phyloP scores from a whole-genome alignment of 2,888 invertebrate genomes.

The Tribolium freemani region DNA sequence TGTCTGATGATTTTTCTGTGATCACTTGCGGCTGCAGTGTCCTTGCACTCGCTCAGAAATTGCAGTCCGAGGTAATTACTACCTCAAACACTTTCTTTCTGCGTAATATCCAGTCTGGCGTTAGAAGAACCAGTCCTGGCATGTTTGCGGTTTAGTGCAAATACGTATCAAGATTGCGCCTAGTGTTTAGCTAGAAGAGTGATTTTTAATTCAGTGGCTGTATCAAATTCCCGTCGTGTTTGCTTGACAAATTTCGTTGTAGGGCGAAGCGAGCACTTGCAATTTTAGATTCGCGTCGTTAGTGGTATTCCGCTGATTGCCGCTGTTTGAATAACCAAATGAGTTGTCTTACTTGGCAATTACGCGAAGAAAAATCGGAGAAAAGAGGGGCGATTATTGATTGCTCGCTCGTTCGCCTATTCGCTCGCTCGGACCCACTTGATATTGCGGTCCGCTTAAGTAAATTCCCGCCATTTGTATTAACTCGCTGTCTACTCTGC shows the following conservation, averaged over 20 bases:
- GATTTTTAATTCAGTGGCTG: slow-evolving; percentile 35
- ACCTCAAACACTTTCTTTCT: too few species aligned
- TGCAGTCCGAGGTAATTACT: too few species aligned
- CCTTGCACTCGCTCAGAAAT: too few species aligned
- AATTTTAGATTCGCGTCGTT: slow-evolving; percentile 49
- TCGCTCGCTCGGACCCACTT: neutral
- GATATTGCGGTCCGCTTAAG: slow-evolving; percentile 13
- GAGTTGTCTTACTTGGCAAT: slow-evolving; percentile 58
- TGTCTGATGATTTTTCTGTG: too few species aligned
- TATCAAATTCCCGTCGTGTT: slow-evolving; percentile 48
- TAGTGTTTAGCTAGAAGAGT: slow-evolving; percentile 14
- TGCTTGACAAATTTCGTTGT: slow-evolving; percentile 47
- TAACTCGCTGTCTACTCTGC: slow-evolving; percentile 30
- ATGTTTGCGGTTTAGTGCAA: neutral
- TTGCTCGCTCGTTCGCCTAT: slow-evolving; percentile 32
- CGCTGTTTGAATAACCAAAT: slow-evolving; percentile 58
- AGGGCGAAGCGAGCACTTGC: slow-evolving; percentile 39
- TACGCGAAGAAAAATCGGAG: slow-evolving; percentile 52
- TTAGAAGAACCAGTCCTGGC: neutral
- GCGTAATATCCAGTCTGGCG: neutral
- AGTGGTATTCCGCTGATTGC: slow-evolving; percentile 49
- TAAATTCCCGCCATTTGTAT: slow-evolving; percentile 40
- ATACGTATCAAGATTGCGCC: neutral
- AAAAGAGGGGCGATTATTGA: slow-evolving; percentile 51
- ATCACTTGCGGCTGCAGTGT: too few species aligned